A percentile compares a stretch with the other conserved stretches of the same genome.
Evolutionary conservation across 2,888 invertebrate genomes (phyloP).

Genomic region (Galerucella pusilla): DNA sequence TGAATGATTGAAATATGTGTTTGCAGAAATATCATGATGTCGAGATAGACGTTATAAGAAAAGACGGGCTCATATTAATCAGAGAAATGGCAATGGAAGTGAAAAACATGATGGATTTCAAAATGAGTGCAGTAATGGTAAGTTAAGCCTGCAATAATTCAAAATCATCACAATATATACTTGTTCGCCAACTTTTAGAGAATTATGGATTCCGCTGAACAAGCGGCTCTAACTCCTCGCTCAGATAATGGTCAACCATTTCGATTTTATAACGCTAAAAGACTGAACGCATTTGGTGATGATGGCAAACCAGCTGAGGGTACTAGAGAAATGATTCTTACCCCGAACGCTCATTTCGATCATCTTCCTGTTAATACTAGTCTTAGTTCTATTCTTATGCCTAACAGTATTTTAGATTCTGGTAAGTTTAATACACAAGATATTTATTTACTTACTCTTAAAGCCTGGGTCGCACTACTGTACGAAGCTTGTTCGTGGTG

Average conservation of each 20-base stretch:
- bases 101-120: conserved; percentile 93
- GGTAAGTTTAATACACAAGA: conserved; percentile 65
- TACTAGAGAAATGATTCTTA: conserved; percentile 77
- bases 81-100: conserved; percentile 91
- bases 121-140: conserved; percentile 92
- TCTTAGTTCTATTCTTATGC: conserved; percentile 89
- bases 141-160: conserved; percentile 57
- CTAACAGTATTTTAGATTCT: conserved; percentile 79
- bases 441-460: not conserved
- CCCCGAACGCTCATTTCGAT: conserved; percentile 86
- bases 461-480: no score
- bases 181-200: conserved; percentile 69
- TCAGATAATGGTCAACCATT: conserved; percentile 63
- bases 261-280: conserved; percentile 84
- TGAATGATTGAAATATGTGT: not conserved
- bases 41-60: conserved; percentile 81
- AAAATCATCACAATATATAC: not conserved
- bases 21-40: conserved; percentile 84
- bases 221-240: conserved; percentile 80
- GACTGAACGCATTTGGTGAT: conserved; percentile 80
- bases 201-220: conserved; percentile 91
- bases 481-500: no score
- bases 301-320: conserved; percentile 79
- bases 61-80: conserved; percentile 86
- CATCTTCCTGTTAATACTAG: conserved; percentile 86